Conservation (phyloP, 1,140 invertebrate genomes). For the Papilio xuthus region DNA sequence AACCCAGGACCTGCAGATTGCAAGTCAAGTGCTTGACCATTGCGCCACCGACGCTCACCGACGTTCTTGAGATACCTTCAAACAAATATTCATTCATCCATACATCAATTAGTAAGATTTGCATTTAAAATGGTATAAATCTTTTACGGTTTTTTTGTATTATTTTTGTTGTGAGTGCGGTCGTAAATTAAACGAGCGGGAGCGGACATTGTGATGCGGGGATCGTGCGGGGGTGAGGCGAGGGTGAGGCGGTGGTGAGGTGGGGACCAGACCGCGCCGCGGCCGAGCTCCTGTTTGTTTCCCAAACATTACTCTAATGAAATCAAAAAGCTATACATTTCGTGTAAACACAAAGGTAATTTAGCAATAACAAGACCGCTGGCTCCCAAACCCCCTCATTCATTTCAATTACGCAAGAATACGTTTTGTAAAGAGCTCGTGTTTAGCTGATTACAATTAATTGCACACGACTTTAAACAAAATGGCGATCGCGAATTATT, state of each 20-base stretch:
- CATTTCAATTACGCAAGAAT: constrained; percentile 15
- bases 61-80: too few relatives aligned
- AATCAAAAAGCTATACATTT: constrained; percentile 28
- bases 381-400: background rate
- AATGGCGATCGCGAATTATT: background rate
- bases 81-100: too few relatives aligned
- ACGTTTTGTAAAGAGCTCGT: background rate
- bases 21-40: too few relatives aligned
- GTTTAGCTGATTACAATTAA: background rate
- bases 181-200: constrained; percentile 14
- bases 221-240: background rate
- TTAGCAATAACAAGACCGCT: background rate
- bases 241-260: background rate
- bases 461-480: background rate
- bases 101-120: too few relatives aligned
- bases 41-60: too few relatives aligned
- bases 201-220: background rate
- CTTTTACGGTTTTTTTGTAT: constrained; percentile 22
- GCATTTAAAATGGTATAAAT: constrained; percentile 3
- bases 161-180: constrained; percentile 5
- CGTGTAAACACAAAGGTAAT: constrained; percentile 24
- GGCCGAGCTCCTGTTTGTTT: constrained; percentile 6
- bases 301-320: constrained; percentile 22
- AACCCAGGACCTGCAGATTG: too few relatives aligned
- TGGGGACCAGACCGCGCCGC: background rate